Evolutionary conservation across 2,113 vertebrate genomes (phyloP).

Genomic region (Halichoerus grypus): DNA sequence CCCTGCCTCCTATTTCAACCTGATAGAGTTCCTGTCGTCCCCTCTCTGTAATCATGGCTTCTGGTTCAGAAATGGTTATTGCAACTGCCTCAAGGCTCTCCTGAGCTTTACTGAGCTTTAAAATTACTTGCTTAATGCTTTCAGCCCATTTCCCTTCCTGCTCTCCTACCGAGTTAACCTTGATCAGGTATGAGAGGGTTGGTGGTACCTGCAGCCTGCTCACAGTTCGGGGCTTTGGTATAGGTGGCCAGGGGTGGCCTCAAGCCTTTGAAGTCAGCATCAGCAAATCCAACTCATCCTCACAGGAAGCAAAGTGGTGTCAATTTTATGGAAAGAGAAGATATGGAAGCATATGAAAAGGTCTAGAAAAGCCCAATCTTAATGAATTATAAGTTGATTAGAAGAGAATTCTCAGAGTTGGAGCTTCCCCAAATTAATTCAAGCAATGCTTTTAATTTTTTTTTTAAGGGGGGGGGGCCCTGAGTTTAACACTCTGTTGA

Average conservation of each 20-base stretch:
- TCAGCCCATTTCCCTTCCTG: not conserved
- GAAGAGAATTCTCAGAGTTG: not conserved
- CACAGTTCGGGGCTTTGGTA: no score
- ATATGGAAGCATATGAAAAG: not conserved
- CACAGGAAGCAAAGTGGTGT: not conserved
- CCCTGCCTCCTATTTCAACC: not conserved
- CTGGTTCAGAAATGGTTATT: not conserved
- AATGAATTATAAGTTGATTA: not conserved
- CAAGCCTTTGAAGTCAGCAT: not conserved
- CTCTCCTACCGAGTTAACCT: not conserved
- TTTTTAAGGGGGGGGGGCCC: not conserved
- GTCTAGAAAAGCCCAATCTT: not conserved
- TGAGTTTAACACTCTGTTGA: not conserved
- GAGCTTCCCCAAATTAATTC: not conserved
- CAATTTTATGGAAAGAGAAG: not conserved
- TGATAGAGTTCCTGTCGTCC: not conserved
- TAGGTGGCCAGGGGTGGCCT: not conserved
- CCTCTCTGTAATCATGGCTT: not conserved
- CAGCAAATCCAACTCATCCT: not conserved
- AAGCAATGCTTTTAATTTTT: not conserved
- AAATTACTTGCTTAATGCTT: slow-evolving; percentile 57
- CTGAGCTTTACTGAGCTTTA: slow-evolving; percentile 25
- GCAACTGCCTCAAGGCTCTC: slow-evolving; percentile 48
- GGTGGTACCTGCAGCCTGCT: not conserved
- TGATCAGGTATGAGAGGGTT: not conserved